These are phyloP conservation scores for Corythornis madagascariensis DNA, from an alignment of 2,113 vertebrate genomes.

Conservation along the genomic window DNA sequence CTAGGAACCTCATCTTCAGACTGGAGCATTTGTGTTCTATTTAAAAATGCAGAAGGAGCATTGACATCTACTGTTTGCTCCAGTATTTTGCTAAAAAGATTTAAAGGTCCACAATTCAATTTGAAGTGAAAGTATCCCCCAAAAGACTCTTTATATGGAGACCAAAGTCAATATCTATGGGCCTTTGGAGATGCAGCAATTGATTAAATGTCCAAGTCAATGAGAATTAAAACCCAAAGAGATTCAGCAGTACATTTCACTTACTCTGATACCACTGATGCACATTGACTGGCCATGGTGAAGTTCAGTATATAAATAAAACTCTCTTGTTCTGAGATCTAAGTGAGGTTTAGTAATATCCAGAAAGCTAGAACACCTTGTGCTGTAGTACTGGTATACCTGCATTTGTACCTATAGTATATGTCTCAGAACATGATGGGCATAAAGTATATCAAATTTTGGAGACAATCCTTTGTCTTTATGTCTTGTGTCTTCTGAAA, in stretches of 20 bases:
- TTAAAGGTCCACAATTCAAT: slow-evolving; percentile 78
- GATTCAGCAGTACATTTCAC: slow-evolving; percentile 49
- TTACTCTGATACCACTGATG: slow-evolving; percentile 39
- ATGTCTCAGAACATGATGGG: neutral
- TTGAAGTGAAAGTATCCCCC: slow-evolving; percentile 75
- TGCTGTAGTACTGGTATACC: neutral
- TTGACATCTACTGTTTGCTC: slow-evolving; percentile 53
- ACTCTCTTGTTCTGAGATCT: neutral
- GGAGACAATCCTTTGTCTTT: neutral
- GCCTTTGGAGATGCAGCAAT: slow-evolving; percentile 73
- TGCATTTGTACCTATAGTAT: neutral
- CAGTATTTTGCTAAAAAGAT: slow-evolving; percentile 74
- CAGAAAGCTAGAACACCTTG: neutral
- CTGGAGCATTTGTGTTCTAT: neutral
- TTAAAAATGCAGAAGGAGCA: slow-evolving; percentile 72
- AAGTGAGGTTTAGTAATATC: neutral
- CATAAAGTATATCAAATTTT: neutral
- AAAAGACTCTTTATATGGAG: slow-evolving; percentile 75
- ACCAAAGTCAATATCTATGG: slow-evolving; percentile 74
- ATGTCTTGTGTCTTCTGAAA: neutral
- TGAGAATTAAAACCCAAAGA: slow-evolving; percentile 73
- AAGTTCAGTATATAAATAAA: slow-evolving; percentile 20
- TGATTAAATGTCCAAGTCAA: slow-evolving; percentile 78
- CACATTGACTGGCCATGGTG: neutral
- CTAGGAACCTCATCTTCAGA: slow-evolving; percentile 23